Percentiles rank a stretch among this genome's conserved stretches.
phyloP scores from a whole-genome alignment of 2,888 invertebrate genomes.

The Pogonocherus hispidulus region DNA sequence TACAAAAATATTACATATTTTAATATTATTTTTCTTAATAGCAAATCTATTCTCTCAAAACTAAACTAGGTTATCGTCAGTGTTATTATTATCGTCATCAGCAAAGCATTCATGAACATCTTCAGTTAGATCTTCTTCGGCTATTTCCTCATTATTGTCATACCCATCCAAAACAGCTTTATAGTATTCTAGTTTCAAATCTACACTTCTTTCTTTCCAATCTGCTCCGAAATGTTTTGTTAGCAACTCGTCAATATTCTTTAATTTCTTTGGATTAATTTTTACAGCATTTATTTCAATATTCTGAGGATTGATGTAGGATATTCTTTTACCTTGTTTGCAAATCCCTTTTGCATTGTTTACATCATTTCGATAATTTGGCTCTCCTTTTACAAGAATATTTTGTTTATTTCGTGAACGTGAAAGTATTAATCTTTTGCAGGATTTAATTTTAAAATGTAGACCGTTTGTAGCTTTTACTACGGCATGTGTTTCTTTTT shows the following conservation, averaged over 20 bases:
- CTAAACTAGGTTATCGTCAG: too few species aligned
- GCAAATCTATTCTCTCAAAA: too few species aligned
- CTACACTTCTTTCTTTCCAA: conserved; percentile 1
- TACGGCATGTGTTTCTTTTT: conserved; percentile 2
- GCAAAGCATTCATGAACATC: too few species aligned
- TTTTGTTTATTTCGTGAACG: not conserved
- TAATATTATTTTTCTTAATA: too few species aligned
- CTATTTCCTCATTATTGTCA: too few species aligned
- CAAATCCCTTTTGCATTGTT: conserved; percentile 3
- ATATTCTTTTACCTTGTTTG: not conserved
- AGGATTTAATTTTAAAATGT: conserved; percentile 6
- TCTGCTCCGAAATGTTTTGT: conserved; percentile 1
- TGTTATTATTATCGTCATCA: not conserved
- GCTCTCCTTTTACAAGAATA: conserved; percentile 2
- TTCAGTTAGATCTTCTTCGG: too few species aligned
- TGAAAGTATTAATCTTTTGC: not conserved
- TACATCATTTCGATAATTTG: not conserved
- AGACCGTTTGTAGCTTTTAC: not conserved
- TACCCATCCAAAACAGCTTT: not conserved
- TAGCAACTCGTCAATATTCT: not conserved
- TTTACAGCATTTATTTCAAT: not conserved
- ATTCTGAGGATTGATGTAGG: conserved; percentile 2
- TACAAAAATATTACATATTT: too few species aligned
- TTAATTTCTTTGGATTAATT: conserved; percentile 1
- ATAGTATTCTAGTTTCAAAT: not conserved